These are phyloP conservation scores for Nemoura dubitans DNA, from an alignment of 2,888 invertebrate genomes.

Conservation along the genomic window DNA sequence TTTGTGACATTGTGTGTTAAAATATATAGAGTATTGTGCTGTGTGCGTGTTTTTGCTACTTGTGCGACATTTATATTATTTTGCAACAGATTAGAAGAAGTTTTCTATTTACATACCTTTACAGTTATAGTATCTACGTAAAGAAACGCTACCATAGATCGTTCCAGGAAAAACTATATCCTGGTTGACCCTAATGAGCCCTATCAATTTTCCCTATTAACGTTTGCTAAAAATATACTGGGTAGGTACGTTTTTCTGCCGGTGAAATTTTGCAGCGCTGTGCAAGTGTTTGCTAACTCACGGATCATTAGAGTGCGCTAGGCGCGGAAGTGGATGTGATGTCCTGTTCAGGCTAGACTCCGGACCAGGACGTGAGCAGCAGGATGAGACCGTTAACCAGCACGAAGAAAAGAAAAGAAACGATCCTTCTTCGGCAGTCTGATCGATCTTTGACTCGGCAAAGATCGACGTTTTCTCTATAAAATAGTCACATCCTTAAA, in stretches of 20 bases:
- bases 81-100: not conserved
- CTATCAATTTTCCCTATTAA: conserved; percentile 15
- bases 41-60: not conserved
- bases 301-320: conserved; percentile 3
- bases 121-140: too few relatives aligned
- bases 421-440: not conserved
- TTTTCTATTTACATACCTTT: not conserved
- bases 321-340: not conserved
- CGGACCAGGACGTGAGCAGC: not conserved
- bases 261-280: not conserved
- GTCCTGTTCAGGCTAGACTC: not conserved
- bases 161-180: not conserved
- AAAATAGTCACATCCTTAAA: conserved; percentile 27
- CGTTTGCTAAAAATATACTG: not conserved
- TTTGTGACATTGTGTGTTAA: not conserved
- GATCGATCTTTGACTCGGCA: not conserved
- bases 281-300: not conserved
- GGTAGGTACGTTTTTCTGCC: not conserved
- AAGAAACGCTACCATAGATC: not conserved
- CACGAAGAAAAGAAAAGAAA: not conserved
- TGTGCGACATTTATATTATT: not conserved
- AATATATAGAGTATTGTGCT: not conserved
- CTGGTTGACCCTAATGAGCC: conserved; percentile 19
- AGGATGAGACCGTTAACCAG: not conserved
- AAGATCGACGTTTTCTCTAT: not conserved